Conservation (phyloP, 2,113 vertebrate species). For the Asarcornis scutulata region DNA sequence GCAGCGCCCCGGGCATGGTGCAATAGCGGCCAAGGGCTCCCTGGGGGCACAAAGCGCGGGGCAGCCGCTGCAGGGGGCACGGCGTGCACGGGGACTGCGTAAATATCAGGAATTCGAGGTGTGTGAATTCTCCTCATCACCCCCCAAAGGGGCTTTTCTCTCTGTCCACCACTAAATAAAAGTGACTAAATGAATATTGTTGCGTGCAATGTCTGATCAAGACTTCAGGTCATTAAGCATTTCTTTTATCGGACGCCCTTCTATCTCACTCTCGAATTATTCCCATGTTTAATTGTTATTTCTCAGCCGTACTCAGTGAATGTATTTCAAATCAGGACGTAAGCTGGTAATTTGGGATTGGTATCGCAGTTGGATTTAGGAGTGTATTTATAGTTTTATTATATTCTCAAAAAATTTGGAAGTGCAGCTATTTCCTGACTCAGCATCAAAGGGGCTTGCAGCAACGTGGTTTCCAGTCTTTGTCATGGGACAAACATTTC, state of each 20-base stretch:
- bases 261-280: not conserved
- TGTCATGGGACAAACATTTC: not conserved
- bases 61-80: not conserved
- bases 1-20: not conserved
- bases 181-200: not conserved
- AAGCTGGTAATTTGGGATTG: constrained; percentile 9
- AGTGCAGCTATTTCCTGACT: not conserved
- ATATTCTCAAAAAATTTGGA: not conserved
- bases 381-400: not conserved
- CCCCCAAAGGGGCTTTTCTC: not conserved
- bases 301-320: not conserved
- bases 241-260: not conserved
- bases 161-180: not conserved
- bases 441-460: not conserved
- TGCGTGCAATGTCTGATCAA: not conserved
- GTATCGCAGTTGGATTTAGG: constrained; percentile 9
- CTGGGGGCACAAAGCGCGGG: rapidly evolving
- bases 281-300: constrained; percentile 12
- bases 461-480: not conserved
- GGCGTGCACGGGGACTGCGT: rapidly evolving
- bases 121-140: not conserved
- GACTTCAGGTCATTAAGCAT: not conserved
- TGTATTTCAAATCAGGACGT: constrained; percentile 37
- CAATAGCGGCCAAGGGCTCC: not conserved
- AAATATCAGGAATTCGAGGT: not conserved